These are phyloP conservation scores for Pimpla rufipes DNA, from an alignment of 2,888 invertebrate species.

Conservation along the genomic window DNA sequence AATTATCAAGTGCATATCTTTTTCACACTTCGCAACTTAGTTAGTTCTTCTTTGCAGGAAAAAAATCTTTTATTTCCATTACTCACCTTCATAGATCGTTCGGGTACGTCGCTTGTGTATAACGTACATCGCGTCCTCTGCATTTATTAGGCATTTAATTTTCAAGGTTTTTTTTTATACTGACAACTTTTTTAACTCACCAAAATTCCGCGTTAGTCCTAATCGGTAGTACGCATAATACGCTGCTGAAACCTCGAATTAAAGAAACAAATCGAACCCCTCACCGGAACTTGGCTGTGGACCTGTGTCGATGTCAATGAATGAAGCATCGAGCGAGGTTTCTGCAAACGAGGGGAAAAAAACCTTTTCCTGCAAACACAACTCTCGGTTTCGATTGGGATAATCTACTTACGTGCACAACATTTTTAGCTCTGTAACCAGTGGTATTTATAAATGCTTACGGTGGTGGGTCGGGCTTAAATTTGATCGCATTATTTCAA, in stretches of 20 bases:
- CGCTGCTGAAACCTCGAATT: constrained; percentile 27
- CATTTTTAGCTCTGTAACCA: constrained; percentile 20
- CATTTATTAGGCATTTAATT: constrained; percentile 25
- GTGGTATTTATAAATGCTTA: constrained; percentile 23
- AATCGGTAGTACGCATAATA: constrained; percentile 2
- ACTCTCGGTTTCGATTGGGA: constrained; percentile 42
- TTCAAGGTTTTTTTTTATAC: constrained; percentile 8
- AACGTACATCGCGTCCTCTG: constrained; percentile 36
- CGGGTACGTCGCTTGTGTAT: constrained; percentile 42
- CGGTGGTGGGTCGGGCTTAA: constrained; percentile 30
- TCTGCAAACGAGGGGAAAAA: constrained; percentile 17
- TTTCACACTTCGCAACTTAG: constrained; percentile 32
- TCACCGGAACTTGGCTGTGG: constrained; percentile 24
- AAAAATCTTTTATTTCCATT: constrained; percentile 11
- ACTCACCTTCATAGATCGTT: constrained; percentile 31
- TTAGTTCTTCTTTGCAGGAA: constrained; percentile 13
- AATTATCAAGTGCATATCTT: constrained; percentile 27
- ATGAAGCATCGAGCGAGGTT: constrained; percentile 6
- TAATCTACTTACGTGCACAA: constrained; percentile 27
- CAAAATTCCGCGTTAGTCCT: constrained; percentile 10
- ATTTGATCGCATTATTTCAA: neutral
- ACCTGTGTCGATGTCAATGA: constrained; percentile 25
- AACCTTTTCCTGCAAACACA: constrained; percentile 2
- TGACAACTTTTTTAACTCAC: constrained; percentile 9
- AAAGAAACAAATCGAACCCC: neutral